A percentile compares a stretch with the other conserved stretches of the same genome.
phyloP scores from a whole-genome alignment of 92 coral and sea anemone species.

The Epizoanthus ramosus region DNA sequence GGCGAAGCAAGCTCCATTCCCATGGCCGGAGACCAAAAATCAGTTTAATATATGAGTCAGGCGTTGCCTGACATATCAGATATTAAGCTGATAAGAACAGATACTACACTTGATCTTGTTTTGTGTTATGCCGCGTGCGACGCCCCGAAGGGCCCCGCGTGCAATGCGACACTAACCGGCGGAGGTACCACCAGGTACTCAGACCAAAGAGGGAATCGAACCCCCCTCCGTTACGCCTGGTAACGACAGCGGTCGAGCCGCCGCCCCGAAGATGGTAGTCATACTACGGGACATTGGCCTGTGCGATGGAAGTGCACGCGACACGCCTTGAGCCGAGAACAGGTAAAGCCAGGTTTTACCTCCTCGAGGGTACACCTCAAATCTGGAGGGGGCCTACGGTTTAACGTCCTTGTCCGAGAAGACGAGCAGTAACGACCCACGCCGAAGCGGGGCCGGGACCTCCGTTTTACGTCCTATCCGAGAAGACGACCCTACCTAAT shows the following conservation, averaged over 20 bases:
- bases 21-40: slow-evolving; percentile 6
- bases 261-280: slow-evolving; percentile 31
- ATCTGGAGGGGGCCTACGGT: too few species aligned
- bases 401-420: too few species aligned
- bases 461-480: slow-evolving; percentile 29
- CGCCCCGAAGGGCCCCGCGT: slow-evolving; percentile 31
- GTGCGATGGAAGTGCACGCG: slow-evolving; percentile 31
- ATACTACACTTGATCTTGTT: too few species aligned
- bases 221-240: slow-evolving; percentile 30
- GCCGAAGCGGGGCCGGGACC: slow-evolving; percentile 33
- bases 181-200: slow-evolving; percentile 30
- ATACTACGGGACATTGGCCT: slow-evolving; percentile 29
- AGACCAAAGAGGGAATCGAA: slow-evolving; percentile 26
- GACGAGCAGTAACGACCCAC: not conserved
- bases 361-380: slow-evolving; percentile 29
- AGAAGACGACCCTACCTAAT: slow-evolving; percentile 28
- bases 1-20: not conserved
- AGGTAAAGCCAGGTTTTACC: slow-evolving; percentile 28
- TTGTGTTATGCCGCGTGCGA: slow-evolving; percentile 29
- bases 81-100: slow-evolving; percentile 97
- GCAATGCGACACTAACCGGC: slow-evolving; percentile 30
- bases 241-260: slow-evolving; percentile 31
- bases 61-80: slow-evolving; percentile 59
- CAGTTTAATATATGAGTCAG: slow-evolving; percentile 21
- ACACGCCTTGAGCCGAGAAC: slow-evolving; percentile 26